Conservation (phyloP, 2,888 invertebrate species). For the Ornithoptera alexandrae region DNA sequence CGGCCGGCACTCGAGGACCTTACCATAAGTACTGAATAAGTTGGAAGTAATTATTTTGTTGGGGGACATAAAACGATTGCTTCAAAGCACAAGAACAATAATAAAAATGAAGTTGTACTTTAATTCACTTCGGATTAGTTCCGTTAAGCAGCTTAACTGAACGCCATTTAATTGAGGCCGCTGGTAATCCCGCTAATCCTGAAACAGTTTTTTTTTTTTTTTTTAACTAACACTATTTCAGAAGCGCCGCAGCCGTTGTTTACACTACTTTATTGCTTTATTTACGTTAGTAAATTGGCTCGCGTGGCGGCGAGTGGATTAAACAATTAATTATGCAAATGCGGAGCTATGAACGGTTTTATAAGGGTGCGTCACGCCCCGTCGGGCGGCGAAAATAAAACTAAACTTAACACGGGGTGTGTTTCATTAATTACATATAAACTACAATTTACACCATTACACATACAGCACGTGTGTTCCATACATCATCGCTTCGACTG, state of each 20-base stretch:
- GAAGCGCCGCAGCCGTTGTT: conserved; percentile 19
- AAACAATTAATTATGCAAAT: conserved; percentile 66
- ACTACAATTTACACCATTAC: no score
- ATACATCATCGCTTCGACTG: no score
- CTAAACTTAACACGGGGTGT: conserved; percentile 7
- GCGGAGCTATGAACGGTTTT: conserved; percentile 36
- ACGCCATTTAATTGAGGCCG: neutral
- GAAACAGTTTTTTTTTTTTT: conserved; percentile 1
- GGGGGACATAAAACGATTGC: no score
- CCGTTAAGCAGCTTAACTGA: neutral
- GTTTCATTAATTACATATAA: conserved; percentile 16
- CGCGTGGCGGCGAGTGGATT: conserved; percentile 50
- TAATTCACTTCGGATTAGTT: neutral
- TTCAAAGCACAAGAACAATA: no score
- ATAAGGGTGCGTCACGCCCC: conserved; percentile 25
- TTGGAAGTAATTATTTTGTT: no score
- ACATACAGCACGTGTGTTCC: no score
- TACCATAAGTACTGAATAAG: no score
- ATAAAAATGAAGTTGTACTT: neutral
- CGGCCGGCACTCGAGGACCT: no score
- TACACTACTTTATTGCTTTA: conserved; percentile 32
- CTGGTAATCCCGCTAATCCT: neutral
- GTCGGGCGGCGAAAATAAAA: conserved; percentile 15
- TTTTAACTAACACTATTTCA: conserved; percentile 5
- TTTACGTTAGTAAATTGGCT: conserved; percentile 43